Conservation (phyloP, 2,797 vertebrate genomes). For the Synaphobranchus kaupii region DNA sequence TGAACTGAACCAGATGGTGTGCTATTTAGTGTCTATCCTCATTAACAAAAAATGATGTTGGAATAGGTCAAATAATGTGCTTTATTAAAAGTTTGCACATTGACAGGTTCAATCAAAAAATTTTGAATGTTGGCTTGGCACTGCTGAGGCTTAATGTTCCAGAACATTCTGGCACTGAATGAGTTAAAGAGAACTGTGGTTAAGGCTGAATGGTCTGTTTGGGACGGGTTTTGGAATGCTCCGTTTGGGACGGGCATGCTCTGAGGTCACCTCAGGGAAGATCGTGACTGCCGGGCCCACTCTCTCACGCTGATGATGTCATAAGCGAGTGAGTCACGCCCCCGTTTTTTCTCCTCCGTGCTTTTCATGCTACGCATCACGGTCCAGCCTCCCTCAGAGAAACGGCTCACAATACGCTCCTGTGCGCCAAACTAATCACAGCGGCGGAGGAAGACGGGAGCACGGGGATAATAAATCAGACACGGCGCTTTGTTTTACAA, state of each 20-base stretch:
- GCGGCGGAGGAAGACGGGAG: neutral
- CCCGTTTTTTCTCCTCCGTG: no score
- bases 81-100: no score
- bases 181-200: no score
- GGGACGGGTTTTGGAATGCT: neutral
- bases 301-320: neutral
- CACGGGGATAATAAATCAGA: neutral
- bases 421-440: neutral
- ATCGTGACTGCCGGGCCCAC: conserved; percentile 9
- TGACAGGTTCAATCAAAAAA: no score
- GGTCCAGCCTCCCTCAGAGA: neutral
- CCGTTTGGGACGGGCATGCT: neutral
- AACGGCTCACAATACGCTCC: neutral
- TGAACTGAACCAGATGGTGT: no score
- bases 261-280: neutral
- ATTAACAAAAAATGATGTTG: no score
- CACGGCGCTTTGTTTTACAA: neutral
- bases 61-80: no score
- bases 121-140: no score
- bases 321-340: neutral
- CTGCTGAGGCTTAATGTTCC: no score
- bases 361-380: neutral
- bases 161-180: no score
- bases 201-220: neutral
- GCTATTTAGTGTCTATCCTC: no score